Evolutionary conservation across 1,140 invertebrate genomes (phyloP).

Genomic region (fruit fly (Drosophila melanogaster)): Release_6_plus_ISO1_MT NT_033779.5:14605001-14605500

Average conservation of each 20-base stretch:
- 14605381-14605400: slow-evolving; percentile 13
- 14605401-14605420: slow-evolving; percentile 4
- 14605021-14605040: slow-evolving; percentile 36
- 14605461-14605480: slow-evolving; percentile 4
- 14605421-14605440: background rate
- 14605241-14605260: slow-evolving; percentile 48
- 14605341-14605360: background rate
- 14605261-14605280: too few relatives aligned
- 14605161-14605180: slow-evolving; percentile 83
- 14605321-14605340: background rate
- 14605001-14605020: slow-evolving; percentile 37
- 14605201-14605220: slow-evolving; percentile 80
- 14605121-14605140: slow-evolving; percentile 77
- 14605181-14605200: slow-evolving; percentile 83
- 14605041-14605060: slow-evolving; percentile 80
- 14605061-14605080: slow-evolving; percentile 60
- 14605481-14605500: slow-evolving; percentile 7
- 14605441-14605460: slow-evolving; percentile 11
- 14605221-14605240: slow-evolving; percentile 69
- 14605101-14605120: slow-evolving; percentile 80
- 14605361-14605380: background rate
- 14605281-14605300: too few relatives aligned
- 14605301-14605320: background rate
- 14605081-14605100: slow-evolving; percentile 61
- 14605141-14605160: slow-evolving; percentile 82